These are phyloP conservation scores for Eulemur macaco DNA, from an alignment of 2,113 vertebrate species.

Conservation along the genomic window DNA sequence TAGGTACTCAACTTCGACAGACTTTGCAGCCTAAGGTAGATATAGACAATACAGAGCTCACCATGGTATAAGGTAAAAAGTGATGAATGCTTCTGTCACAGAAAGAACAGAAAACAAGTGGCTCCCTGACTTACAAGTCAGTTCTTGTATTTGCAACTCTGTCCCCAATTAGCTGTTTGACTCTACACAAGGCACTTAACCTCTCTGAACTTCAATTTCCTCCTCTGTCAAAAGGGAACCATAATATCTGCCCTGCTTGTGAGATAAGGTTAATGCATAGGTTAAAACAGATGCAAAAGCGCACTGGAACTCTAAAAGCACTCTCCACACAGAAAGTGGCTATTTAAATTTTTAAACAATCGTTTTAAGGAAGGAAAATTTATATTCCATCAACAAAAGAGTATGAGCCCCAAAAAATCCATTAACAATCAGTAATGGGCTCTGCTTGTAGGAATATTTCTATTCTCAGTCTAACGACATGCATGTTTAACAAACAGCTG, in stretches of 20 bases:
- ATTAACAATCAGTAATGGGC: background rate
- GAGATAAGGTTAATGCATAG: background rate
- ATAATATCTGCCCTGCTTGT: background rate
- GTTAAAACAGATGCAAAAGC: background rate
- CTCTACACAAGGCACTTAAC: constrained; percentile 45
- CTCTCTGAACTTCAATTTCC: constrained; percentile 11
- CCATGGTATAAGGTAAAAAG: background rate
- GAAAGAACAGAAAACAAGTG: background rate
- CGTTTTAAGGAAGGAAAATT: constrained; percentile 44
- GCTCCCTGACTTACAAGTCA: background rate
- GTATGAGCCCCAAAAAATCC: background rate
- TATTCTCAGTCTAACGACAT: constrained; percentile 5
- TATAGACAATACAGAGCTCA: background rate
- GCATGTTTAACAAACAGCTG: constrained; percentile 42
- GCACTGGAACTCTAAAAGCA: background rate
- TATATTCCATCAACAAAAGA: constrained; percentile 41
- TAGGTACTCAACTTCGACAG: background rate
- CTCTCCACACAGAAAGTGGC: background rate
- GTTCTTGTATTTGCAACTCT: background rate
- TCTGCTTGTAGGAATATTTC: background rate
- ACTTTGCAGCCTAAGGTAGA: background rate
- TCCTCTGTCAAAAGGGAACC: background rate
- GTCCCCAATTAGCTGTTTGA: background rate
- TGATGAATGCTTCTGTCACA: background rate
- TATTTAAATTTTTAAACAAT: constrained; percentile 36